A percentile compares a stretch with the other conserved stretches of the same genome.
Conservation (phyloP, 2,888 invertebrate genomes). For the Scaptomyza reducta region DNA sequence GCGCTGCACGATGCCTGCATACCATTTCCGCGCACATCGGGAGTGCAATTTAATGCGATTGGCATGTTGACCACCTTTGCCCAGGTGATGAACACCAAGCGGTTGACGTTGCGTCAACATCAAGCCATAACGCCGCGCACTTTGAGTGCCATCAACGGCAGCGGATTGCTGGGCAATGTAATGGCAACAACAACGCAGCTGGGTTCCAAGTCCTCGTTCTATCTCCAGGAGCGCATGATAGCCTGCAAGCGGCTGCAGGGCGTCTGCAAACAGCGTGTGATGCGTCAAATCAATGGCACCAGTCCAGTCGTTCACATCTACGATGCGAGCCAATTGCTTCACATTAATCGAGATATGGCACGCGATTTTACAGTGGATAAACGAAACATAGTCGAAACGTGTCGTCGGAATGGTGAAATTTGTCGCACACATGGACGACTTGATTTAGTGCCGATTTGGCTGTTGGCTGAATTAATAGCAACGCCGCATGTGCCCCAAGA, state of each 20-base stretch:
- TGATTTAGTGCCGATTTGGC: constrained; percentile 95
- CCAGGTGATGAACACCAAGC: constrained; percentile 88
- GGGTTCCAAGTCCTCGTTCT: constrained; percentile 89
- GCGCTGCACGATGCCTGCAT: constrained; percentile 90
- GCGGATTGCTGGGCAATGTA: constrained; percentile 83
- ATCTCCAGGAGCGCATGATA: constrained; percentile 89
- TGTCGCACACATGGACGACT: constrained; percentile 90
- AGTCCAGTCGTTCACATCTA: constrained; percentile 82
- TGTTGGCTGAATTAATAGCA: constrained; percentile 90
- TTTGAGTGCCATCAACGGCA: constrained; percentile 88
- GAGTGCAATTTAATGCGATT: constrained; percentile 95
- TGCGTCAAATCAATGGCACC: constrained; percentile 70
- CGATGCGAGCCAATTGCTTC: constrained; percentile 87
- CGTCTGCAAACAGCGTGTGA: constrained; percentile 82
- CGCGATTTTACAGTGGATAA: constrained; percentile 90
- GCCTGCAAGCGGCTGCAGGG: constrained; percentile 73
- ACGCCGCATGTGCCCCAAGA: constrained; percentile 85
- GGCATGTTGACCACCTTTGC: constrained; percentile 94
- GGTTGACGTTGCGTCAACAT: constrained; percentile 89
- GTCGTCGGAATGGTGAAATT: constrained; percentile 91
- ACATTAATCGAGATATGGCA: constrained; percentile 91
- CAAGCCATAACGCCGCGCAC: constrained; percentile 90
- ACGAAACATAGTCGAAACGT: constrained; percentile 87
- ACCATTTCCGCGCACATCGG: constrained; percentile 97
- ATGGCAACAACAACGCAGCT: constrained; percentile 80